These are phyloP conservation scores for Dione juno DNA, from an alignment of 2,888 invertebrate species.

Conservation along the genomic window DNA sequence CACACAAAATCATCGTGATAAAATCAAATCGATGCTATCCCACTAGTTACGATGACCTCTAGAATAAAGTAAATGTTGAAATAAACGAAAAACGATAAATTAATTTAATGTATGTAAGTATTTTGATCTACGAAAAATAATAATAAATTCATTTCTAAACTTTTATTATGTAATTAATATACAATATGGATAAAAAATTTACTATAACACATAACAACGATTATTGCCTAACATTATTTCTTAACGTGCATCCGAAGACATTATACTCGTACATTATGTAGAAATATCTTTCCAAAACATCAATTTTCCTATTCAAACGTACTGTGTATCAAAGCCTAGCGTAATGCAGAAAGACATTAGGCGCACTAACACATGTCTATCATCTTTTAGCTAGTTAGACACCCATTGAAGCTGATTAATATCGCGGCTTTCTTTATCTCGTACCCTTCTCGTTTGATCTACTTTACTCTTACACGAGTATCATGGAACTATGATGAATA, in stretches of 20 bases:
- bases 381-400: slow-evolving; percentile 34
- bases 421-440: slow-evolving; percentile 41
- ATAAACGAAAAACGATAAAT: no score
- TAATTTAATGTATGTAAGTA: no score
- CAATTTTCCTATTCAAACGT: slow-evolving; percentile 29
- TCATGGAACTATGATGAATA: slow-evolving; percentile 13
- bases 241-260: slow-evolving; percentile 30
- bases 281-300: slow-evolving; percentile 35
- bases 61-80: no score
- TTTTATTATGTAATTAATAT: no score
- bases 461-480: slow-evolving; percentile 23
- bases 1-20: no score
- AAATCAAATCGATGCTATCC: no score
- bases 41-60: no score
- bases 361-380: slow-evolving; percentile 37
- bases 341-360: slow-evolving; percentile 44
- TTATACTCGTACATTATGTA: slow-evolving; percentile 27
- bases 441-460: slow-evolving; percentile 24
- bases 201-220: neutral
- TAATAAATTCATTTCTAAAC: no score
- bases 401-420: slow-evolving; percentile 39
- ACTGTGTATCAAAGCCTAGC: slow-evolving; percentile 27
- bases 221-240: neutral
- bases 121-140: no score
- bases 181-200: no score